Evolutionary conservation across 2,888 invertebrate species (phyloP).

Genomic region (Lasius platythorax): DNA sequence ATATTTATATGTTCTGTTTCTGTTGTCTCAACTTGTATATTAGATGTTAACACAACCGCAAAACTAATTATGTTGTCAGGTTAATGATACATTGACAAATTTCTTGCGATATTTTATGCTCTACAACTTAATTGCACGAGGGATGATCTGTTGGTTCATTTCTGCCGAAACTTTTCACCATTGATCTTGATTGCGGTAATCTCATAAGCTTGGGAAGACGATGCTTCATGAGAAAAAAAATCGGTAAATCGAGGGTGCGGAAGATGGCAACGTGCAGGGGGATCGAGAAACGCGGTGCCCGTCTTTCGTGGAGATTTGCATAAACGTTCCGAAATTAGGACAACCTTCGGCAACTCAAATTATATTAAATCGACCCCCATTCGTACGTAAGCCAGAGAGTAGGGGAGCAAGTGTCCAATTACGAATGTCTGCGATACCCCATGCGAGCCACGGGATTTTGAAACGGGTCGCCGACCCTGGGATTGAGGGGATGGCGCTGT

Average conservation of each 20-base stretch:
- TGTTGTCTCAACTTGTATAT: neutral
- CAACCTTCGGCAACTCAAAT: slow-evolving; percentile 66
- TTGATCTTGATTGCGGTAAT: slow-evolving; percentile 63
- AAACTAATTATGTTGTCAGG: slow-evolving; percentile 1
- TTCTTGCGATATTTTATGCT: neutral
- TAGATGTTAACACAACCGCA: neutral
- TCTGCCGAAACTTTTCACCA: slow-evolving; percentile 8
- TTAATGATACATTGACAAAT: slow-evolving; percentile 8
- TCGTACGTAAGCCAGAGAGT: slow-evolving; percentile 52
- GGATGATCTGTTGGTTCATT: slow-evolving; percentile 30
- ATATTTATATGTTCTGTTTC: neutral
- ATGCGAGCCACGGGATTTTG: slow-evolving; percentile 58
- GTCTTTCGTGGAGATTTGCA: slow-evolving; percentile 64
- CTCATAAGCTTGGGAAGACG: slow-evolving; percentile 58
- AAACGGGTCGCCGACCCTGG: slow-evolving; percentile 29
- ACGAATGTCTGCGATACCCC: slow-evolving; percentile 61
- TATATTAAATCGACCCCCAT: slow-evolving; percentile 70
- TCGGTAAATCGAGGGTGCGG: slow-evolving; percentile 47
- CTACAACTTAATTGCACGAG: slow-evolving; percentile 17
- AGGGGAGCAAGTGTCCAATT: slow-evolving; percentile 70
- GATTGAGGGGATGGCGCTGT: slow-evolving; percentile 32
- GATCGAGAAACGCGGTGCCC: slow-evolving; percentile 56
- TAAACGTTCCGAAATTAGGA: slow-evolving; percentile 71
- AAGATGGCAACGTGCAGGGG: slow-evolving; percentile 33
- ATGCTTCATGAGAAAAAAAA: slow-evolving; percentile 56